Conservation (phyloP, 2,888 invertebrate species). For the Drosophila bunnanda region DNA sequence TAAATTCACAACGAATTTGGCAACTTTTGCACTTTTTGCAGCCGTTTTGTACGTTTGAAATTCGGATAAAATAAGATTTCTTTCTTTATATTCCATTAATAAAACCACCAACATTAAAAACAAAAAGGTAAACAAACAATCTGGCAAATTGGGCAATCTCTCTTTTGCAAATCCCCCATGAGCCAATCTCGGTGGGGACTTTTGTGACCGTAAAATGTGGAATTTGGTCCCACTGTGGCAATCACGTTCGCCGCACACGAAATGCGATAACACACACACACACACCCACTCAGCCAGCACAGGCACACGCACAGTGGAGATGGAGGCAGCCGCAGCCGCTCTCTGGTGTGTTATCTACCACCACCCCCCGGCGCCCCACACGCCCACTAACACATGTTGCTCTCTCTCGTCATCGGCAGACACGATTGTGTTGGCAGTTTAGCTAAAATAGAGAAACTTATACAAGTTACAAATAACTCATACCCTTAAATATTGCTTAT, state of each 20-base stretch:
- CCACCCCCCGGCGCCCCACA: slow-evolving; percentile 10
- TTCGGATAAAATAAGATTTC: not conserved
- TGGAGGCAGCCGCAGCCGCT: slow-evolving; percentile 19
- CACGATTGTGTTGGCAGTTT: not conserved
- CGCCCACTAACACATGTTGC: slow-evolving; percentile 52
- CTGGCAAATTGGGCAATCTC: slow-evolving; percentile 7
- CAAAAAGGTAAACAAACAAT: slow-evolving; percentile 4
- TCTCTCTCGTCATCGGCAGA: slow-evolving; percentile 37
- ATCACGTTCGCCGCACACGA: slow-evolving; percentile 74
- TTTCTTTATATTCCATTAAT: not conserved
- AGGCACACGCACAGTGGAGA: slow-evolving; percentile 14
- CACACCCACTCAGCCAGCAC: slow-evolving; percentile 13
- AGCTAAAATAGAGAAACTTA: not conserved
- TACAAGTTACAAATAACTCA: no score
- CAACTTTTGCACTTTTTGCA: no score
- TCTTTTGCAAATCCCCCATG: slow-evolving; percentile 4
- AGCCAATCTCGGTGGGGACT: slow-evolving; percentile 3
- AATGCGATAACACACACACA: slow-evolving; percentile 63
- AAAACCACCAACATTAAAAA: not conserved
- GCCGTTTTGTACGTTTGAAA: not conserved
- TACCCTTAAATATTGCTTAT: no score
- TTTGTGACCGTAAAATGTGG: not conserved
- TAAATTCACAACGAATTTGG: no score
- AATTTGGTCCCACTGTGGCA: slow-evolving; percentile 60
- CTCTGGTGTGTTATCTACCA: slow-evolving; percentile 38